Base-by-base conservation (phyloP, 2,888 invertebrate genomes). In the Phrixothrix hirtus region DNA sequence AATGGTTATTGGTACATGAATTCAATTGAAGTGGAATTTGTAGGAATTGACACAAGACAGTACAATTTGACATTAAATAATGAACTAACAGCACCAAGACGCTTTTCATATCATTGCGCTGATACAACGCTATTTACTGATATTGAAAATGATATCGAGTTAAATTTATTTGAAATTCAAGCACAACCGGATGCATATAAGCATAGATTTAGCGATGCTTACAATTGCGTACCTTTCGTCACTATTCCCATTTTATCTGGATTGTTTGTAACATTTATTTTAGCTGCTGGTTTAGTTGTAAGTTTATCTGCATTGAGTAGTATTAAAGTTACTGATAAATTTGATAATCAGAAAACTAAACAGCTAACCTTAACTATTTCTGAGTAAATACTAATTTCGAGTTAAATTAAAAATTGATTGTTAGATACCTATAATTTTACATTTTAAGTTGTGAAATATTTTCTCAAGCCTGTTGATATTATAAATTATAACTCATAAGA, bases 271-370 rank as follows among this genome's bases (percentile, higher is more conserved):
- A 79, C 83, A 0, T 65, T 80, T 2, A 75, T 90, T 44, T 73
- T 90, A 41, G 77, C 81, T 7, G 59, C 81, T 13, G 86, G 88
- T 45, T 76, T 89, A 49, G 76, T 81, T 35, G 82, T 85, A 74
- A 89, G 86, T 2, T 71, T 89, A 29, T 75, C 75, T 9, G 87
- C 89, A 81, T 79, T 92, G 17, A 78, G 84, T 71, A 83, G 83
- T 66, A 86, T 92, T 57, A 86, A 85, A 66, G 89, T 89, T 10
- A 88, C 87, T 85, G 91, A 91, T 74, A 81, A 87, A 66, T 92
- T 89, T 72, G 91, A 92, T 73, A 89, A 90, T 73, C 85, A 87
- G 5, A 89, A 89, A 70, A 88, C 87, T 36, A 90, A 89, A 72
- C 83, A 86, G 35, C 81, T 91, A 37, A 78, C 80, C 12, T 81